phyloP scores from a whole-genome alignment of 2,797 vertebrate genomes.

The Neosalanx taihuensis region DNA sequence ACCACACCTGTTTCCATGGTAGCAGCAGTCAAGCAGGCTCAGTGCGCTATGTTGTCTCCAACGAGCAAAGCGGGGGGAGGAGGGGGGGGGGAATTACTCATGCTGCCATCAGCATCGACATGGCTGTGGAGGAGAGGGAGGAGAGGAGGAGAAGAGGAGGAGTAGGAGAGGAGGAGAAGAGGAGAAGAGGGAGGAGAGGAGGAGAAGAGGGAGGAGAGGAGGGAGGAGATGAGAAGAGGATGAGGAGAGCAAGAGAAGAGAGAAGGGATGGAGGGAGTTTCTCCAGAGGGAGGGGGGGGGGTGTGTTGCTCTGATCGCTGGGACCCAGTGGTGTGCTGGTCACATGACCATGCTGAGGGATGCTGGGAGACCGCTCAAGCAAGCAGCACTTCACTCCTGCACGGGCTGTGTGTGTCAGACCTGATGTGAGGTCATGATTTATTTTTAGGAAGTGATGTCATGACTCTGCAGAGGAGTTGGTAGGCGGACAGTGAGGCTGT shows the following conservation, averaged over 20 bases:
- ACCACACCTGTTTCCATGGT: constrained; percentile 81
- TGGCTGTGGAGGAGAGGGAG: constrained; percentile 25
- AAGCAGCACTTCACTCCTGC: constrained; percentile 40
- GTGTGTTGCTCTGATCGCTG: constrained; percentile 56
- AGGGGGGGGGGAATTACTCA: constrained; percentile 35
- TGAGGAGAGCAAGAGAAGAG: constrained; percentile 6
- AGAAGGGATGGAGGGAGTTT: constrained; percentile 59
- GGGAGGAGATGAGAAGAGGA: background rate
- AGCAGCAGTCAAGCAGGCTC: constrained; percentile 71
- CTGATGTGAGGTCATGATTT: constrained; percentile 77
- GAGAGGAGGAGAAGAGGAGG: constrained; percentile 3
- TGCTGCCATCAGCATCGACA: background rate
- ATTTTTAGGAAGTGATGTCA: constrained; percentile 81
- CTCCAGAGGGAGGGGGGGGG: constrained; percentile 47
- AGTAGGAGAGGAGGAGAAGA: constrained; percentile 28
- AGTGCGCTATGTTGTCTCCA: constrained; percentile 67
- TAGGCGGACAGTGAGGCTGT: constrained; percentile 19
- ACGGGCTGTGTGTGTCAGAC: constrained; percentile 52
- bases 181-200: constrained; percentile 44
- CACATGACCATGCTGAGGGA: constrained; percentile 54
- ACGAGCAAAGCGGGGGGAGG: constrained; percentile 53
- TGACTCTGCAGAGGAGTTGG: constrained; percentile 62
- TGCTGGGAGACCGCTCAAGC: constrained; percentile 50
- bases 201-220: background rate
- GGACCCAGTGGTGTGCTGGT: constrained; percentile 48